Conservation (phyloP, 2,888 invertebrate genomes). For the Dysmachus trigonus region DNA sequence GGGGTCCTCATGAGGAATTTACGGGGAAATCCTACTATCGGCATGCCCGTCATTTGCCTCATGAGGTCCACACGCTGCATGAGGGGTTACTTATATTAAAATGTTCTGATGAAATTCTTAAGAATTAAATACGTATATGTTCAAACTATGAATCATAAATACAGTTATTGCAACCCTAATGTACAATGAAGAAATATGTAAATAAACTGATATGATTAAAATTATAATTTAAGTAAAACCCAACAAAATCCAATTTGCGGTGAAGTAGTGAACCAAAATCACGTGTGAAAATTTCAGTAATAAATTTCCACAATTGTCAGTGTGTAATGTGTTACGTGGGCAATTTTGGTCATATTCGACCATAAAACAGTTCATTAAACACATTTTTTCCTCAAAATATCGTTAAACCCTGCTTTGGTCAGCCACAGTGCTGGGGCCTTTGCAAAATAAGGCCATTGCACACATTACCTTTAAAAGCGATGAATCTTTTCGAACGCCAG, state of each 20-base stretch:
- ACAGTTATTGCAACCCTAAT: too few species aligned
- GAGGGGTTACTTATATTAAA: too few species aligned
- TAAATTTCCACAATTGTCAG: conserved; percentile 21
- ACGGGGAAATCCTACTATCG: too few species aligned
- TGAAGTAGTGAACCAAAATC: background rate
- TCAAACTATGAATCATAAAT: too few species aligned
- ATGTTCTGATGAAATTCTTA: too few species aligned
- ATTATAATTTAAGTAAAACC: background rate
- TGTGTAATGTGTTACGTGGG: background rate
- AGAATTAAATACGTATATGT: too few species aligned
- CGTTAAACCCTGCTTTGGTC: background rate
- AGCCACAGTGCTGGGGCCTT: background rate
- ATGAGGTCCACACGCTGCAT: too few species aligned
- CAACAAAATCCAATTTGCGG: background rate
- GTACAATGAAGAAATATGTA: background rate
- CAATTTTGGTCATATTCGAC: background rate
- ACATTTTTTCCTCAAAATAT: background rate
- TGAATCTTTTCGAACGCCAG: background rate
- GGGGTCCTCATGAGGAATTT: too few species aligned
- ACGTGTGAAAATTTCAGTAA: conserved; percentile 27
- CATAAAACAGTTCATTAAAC: conserved; percentile 36
- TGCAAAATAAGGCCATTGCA: background rate
- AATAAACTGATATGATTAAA: background rate
- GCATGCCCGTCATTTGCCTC: too few species aligned
- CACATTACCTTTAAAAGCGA: background rate